Evolutionary conservation across 2,888 invertebrate species (phyloP).

Genomic region (Drepana falcataria): DNA sequence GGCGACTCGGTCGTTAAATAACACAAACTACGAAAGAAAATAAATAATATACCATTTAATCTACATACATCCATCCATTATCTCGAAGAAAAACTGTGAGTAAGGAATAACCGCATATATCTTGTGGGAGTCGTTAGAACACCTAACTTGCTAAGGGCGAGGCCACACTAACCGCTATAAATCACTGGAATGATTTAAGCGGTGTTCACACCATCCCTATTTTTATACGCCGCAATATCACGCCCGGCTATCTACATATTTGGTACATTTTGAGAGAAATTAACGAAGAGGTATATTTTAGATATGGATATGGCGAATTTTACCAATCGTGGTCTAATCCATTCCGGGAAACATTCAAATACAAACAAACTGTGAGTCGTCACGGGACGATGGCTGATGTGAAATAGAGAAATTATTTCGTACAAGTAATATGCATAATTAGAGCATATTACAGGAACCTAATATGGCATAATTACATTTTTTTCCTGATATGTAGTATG

Average conservation of each 20-base stretch:
- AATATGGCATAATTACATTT: background rate
- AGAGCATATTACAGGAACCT: too few relatives aligned
- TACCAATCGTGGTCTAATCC: too few relatives aligned
- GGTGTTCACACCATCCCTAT: slow-evolving; percentile 58
- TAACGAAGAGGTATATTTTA: slow-evolving; percentile 1
- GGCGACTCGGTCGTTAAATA: too few relatives aligned
- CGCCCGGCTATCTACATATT: slow-evolving; percentile 46
- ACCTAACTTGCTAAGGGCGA: slow-evolving; percentile 26
- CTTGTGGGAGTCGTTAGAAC: slow-evolving; percentile 1
- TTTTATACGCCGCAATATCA: slow-evolving; percentile 46
- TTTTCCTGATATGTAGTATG: background rate
- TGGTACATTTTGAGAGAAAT: slow-evolving; percentile 31
- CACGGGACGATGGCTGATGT: too few relatives aligned
- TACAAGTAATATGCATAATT: background rate
- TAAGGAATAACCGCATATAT: slow-evolving; percentile 1
- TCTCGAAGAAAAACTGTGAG: background rate
- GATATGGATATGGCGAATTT: slow-evolving; percentile 12
- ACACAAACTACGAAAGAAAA: background rate
- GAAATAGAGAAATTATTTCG: background rate
- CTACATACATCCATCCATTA: slow-evolving; percentile 1
- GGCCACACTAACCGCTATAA: slow-evolving; percentile 41
- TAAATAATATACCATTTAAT: slow-evolving; percentile 1
- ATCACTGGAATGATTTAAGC: slow-evolving; percentile 54
- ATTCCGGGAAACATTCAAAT: too few relatives aligned
- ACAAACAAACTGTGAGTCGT: too few relatives aligned